phyloP scores from a whole-genome alignment of 2,113 vertebrate species.

The Kryptolebias marmoratus region DNA sequence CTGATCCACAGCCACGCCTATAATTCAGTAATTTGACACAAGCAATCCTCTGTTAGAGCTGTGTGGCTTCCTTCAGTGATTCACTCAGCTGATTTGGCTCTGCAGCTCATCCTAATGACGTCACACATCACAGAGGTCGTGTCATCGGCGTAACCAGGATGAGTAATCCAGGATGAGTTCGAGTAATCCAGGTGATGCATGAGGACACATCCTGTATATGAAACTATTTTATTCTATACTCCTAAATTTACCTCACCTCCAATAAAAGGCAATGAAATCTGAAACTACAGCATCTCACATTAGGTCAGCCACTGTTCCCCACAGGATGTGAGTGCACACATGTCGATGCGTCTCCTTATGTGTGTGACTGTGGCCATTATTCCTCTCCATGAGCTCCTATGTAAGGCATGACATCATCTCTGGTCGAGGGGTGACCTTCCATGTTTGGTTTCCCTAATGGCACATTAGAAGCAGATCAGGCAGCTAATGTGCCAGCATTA shows the following conservation, averaged over 20 bases:
- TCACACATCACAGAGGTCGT: conserved; percentile 53
- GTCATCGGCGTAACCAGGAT: conserved; percentile 31
- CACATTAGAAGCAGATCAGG: conserved; percentile 83
- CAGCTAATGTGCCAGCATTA: conserved; percentile 71
- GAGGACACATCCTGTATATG: conserved; percentile 8
- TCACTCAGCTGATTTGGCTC: conserved; percentile 45
- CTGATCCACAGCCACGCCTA: neutral
- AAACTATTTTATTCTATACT: conserved; percentile 6
- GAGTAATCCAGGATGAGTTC: conserved; percentile 45
- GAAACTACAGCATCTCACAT: conserved; percentile 23
- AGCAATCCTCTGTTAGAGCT: neutral
- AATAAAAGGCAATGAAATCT: conserved; percentile 26
- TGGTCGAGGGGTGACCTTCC: conserved; percentile 73
- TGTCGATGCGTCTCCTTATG: conserved; percentile 18
- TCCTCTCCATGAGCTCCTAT: conserved; percentile 17
- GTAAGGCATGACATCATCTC: conserved; percentile 84
- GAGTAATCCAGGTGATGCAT: conserved; percentile 48
- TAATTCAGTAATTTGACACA: neutral
- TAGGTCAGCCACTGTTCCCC: neutral
- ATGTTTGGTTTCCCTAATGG: conserved; percentile 82
- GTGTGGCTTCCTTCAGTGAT: conserved; percentile 46
- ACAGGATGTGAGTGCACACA: conserved; percentile 16
- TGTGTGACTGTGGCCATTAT: conserved; percentile 4
- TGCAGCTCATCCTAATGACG: conserved; percentile 53
- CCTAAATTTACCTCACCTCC: neutral